A percentile compares a stretch with the other conserved stretches of the same genome.
These are phyloP conservation scores for Lophius piscatorius DNA, from an alignment of 2,113 vertebrate genomes.

Conservation along the genomic window DNA sequence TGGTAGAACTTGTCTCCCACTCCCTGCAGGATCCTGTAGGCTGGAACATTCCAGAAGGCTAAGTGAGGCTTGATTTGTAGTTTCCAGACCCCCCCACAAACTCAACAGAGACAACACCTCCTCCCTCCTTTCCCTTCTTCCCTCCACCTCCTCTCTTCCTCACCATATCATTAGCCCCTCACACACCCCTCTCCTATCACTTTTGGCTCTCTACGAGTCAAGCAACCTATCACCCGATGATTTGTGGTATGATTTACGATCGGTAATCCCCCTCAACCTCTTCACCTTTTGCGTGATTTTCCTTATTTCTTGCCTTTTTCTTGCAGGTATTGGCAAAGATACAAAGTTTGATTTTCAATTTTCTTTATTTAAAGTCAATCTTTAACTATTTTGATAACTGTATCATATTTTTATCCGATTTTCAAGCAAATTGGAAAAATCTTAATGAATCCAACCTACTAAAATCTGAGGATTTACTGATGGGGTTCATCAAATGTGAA, in stretches of 20 bases:
- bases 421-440: too few species aligned
- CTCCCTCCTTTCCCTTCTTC: slow-evolving; percentile 14
- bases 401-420: too few species aligned
- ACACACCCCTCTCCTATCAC: slow-evolving; percentile 21
- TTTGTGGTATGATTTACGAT: slow-evolving; percentile 27
- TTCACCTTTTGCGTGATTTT: not conserved
- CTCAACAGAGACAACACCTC: not conserved
- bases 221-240: slow-evolving; percentile 13
- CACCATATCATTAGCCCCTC: slow-evolving; percentile 16
- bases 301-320: slow-evolving; percentile 3
- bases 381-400: too few species aligned
- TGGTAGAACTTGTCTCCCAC: slow-evolving; percentile 72
- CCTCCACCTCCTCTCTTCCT: slow-evolving; percentile 1
- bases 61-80: slow-evolving; percentile 72
- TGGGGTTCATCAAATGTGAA: too few species aligned
- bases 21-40: slow-evolving; percentile 75
- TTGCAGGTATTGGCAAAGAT: too few species aligned
- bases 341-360: too few species aligned
- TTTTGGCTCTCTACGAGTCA: slow-evolving; percentile 17
- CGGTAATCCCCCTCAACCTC: not conserved
- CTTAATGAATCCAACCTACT: too few species aligned
- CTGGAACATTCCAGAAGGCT: slow-evolving; percentile 71
- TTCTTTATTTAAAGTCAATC: too few species aligned
- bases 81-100: slow-evolving; percentile 28
- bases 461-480: too few species aligned